Evolutionary conservation across 2,888 invertebrate genomes (phyloP), one percentile per base, ranked within the genome.

Genomic region (Drosophila maculinotata): DNA sequence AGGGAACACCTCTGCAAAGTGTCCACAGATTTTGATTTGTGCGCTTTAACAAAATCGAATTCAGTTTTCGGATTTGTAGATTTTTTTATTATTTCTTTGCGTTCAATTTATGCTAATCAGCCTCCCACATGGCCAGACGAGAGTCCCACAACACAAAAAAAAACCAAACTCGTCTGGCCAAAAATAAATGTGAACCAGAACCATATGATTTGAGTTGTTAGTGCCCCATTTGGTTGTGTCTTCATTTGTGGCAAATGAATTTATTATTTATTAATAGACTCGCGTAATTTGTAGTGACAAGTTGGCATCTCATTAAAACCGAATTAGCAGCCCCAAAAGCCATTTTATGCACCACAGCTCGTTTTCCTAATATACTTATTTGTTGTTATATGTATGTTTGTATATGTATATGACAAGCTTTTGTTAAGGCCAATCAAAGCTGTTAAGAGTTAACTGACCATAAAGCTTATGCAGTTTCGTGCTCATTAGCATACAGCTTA

Each of bases 61-160:
- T 53, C 3, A 15, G 23, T 38, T 44, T 51, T 57, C 4, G 1
- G 25, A 17, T 69, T 58, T 63, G 67, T 71, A 59, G 73, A 48
- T 38, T 49, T 69, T 54, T 57, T 47, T 63, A 42, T 56, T 41
- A 39, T 51, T 41, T 28, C n/a, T 52, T 33, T 42, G 15, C 57
- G 30, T 68, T 42, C 66, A 60, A 56, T 63, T 52, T 70, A 86
- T 84, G 88, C 72, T 88, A 86, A 84, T 83, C 88, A 88, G 78
- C 69, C 83, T 88, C 88, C 83, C 83, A 88, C 83, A 79, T 83
- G 70, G 88, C 79, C 79, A 87, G 72, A 78, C 75, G 33, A 15
- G 7, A 25, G 36, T 15, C n/a, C 12, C 3, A 35, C 1, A 14
- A 57, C 15, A 59, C 3, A 44, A 28, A 38, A 15, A 25, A 30